Evolutionary conservation across 2,113 vertebrate species (phyloP).

Genomic region (Lichenostomus cassidix): DNA sequence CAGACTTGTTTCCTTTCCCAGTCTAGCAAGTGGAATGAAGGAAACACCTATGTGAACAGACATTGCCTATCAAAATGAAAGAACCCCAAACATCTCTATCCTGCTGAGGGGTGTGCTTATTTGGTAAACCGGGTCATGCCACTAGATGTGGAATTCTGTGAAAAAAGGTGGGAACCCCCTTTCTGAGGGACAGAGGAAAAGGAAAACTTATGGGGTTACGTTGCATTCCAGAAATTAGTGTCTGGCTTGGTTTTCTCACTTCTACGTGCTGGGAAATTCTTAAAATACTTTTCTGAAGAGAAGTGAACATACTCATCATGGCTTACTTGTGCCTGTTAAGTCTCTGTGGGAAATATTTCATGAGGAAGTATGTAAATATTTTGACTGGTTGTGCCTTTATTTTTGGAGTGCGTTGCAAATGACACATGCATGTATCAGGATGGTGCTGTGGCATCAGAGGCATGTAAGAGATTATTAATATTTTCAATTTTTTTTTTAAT

Average conservation of each 20-base stretch:
- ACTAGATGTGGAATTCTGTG: background rate
- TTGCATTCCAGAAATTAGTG: slow-evolving; percentile 65
- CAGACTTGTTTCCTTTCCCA: background rate
- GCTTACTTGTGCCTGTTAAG: slow-evolving; percentile 73
- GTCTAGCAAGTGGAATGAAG: background rate
- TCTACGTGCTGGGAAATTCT: slow-evolving; percentile 53
- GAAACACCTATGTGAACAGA: background rate
- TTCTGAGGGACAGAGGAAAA: background rate
- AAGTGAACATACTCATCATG: slow-evolving; percentile 67
- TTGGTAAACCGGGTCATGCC: background rate
- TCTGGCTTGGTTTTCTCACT: slow-evolving; percentile 57
- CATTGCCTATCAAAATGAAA: background rate
- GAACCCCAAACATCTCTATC: background rate
- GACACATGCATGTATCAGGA: slow-evolving; percentile 57
- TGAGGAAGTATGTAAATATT: slow-evolving; percentile 88
- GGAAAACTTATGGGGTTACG: slow-evolving; percentile 17
- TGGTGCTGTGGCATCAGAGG: slow-evolving; percentile 57
- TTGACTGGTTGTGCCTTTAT: slow-evolving; percentile 77
- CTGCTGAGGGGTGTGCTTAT: background rate
- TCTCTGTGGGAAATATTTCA: slow-evolving; percentile 78
- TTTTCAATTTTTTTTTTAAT: slow-evolving; percentile 57
- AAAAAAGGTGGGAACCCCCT: background rate
- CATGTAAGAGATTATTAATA: slow-evolving; percentile 54
- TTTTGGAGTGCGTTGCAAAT: slow-evolving; percentile 60
- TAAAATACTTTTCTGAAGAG: slow-evolving; percentile 74